These are phyloP conservation scores for Polydrusus tereticollis DNA, from an alignment of 2,888 invertebrate species.

Conservation along the genomic window DNA sequence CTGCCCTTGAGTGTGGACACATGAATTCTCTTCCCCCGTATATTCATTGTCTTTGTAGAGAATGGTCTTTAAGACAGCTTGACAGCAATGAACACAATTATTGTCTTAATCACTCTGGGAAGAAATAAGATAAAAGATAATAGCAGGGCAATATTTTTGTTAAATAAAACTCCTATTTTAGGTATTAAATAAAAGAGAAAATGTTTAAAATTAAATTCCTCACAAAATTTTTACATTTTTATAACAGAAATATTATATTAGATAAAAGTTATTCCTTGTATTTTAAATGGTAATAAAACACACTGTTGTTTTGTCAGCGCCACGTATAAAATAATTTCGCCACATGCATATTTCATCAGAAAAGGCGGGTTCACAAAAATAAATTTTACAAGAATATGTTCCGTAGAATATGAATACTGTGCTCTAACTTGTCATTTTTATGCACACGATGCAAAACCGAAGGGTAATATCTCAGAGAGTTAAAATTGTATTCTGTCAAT, in stretches of 20 bases:
- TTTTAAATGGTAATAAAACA: conserved; percentile 3
- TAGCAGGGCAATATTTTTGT: too few relatives aligned
- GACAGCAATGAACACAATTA: too few relatives aligned
- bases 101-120: too few relatives aligned
- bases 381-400: conserved; percentile 30
- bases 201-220: too few relatives aligned
- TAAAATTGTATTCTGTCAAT: conserved; percentile 14
- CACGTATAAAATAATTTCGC: conserved; percentile 18
- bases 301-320: conserved; percentile 7
- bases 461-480: conserved; percentile 15
- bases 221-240: too few relatives aligned
- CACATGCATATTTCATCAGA: conserved; percentile 29
- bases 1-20: too few relatives aligned
- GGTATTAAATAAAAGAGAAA: too few relatives aligned
- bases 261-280: not conserved
- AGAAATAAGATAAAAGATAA: too few relatives aligned
- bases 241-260: not conserved
- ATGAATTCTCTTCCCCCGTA: too few relatives aligned
- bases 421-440: conserved; percentile 25
- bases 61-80: too few relatives aligned
- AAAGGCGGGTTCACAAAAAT: conserved; percentile 14
- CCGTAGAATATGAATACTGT: conserved; percentile 19
- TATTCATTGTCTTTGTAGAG: too few relatives aligned
- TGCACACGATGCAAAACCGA: conserved; percentile 34
- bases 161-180: too few relatives aligned